Conservation (phyloP, 1,140 invertebrate species). For the Drosophila albomicans region DNA sequence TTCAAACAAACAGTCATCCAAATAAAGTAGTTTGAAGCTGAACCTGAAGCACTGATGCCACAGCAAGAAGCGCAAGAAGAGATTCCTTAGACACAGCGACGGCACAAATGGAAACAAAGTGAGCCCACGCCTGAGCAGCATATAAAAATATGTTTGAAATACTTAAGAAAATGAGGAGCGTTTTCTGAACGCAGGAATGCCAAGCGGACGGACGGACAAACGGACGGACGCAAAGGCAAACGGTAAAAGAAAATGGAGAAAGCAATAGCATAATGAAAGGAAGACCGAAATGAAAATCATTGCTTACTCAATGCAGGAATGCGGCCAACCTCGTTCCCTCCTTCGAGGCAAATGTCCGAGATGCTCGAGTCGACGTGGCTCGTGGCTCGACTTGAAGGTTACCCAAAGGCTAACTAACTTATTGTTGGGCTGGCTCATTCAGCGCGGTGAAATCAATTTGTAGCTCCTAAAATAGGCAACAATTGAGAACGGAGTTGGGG, state of each 20-base stretch:
- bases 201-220: neutral
- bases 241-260: conserved; percentile 10
- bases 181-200: conserved; percentile 23
- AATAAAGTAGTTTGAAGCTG: conserved; percentile 76
- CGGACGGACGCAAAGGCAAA: conserved; percentile 1
- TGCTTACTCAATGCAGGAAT: conserved; percentile 43
- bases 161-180: conserved; percentile 70
- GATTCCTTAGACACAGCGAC: neutral
- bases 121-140: conserved; percentile 54
- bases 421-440: conserved; percentile 8
- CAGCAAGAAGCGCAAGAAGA: neutral
- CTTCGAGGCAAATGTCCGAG: conserved; percentile 3
- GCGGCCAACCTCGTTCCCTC: neutral
- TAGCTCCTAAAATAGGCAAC: conserved; percentile 23
- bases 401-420: conserved; percentile 39
- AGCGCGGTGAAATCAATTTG: conserved; percentile 35
- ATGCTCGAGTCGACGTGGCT: conserved; percentile 3
- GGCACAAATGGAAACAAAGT: conserved; percentile 37
- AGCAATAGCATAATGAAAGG: conserved; percentile 35
- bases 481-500: neutral
- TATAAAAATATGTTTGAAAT: conserved; percentile 76
- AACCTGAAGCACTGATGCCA: conserved; percentile 2
- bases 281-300: conserved; percentile 55
- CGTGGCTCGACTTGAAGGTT: conserved; percentile 6
- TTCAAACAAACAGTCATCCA: conserved; percentile 66